Evolutionary conservation across 1,140 invertebrate genomes (phyloP).

Genomic region (Kradibia gibbosae): DNA sequence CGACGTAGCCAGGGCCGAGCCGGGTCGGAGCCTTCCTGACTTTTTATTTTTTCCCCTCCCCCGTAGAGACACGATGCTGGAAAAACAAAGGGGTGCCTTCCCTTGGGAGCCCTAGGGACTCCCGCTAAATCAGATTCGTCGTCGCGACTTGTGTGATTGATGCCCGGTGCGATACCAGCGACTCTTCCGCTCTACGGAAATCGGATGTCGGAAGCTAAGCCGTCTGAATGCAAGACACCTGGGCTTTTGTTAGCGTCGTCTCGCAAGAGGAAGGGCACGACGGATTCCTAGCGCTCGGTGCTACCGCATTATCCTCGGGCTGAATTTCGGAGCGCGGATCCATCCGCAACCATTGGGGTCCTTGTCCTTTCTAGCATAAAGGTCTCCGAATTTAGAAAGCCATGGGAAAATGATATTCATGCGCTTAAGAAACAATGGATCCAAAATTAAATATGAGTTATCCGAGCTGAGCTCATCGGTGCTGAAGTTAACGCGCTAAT

Average conservation of each 20-base stretch:
- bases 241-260: background rate
- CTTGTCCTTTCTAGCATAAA: too few species aligned
- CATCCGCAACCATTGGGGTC: too few species aligned
- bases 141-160: constrained; percentile 24
- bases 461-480: background rate
- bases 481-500: background rate
- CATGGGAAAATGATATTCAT: background rate
- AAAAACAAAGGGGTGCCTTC: background rate
- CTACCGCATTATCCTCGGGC: too few species aligned
- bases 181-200: background rate
- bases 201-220: background rate
- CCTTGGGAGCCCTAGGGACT: background rate
- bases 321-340: too few species aligned
- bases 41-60: too few species aligned
- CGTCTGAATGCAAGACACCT: background rate
- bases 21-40: too few species aligned
- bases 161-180: background rate
- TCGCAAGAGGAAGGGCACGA: background rate
- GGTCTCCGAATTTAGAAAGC: background rate
- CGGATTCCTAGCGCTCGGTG: too few species aligned
- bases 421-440: background rate
- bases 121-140: constrained; percentile 15
- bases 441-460: background rate
- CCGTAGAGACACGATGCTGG: background rate
- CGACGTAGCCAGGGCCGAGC: background rate